Base-by-base conservation (phyloP, 2,113 vertebrate species). In the Crotophaga sulcirostris region DNA sequence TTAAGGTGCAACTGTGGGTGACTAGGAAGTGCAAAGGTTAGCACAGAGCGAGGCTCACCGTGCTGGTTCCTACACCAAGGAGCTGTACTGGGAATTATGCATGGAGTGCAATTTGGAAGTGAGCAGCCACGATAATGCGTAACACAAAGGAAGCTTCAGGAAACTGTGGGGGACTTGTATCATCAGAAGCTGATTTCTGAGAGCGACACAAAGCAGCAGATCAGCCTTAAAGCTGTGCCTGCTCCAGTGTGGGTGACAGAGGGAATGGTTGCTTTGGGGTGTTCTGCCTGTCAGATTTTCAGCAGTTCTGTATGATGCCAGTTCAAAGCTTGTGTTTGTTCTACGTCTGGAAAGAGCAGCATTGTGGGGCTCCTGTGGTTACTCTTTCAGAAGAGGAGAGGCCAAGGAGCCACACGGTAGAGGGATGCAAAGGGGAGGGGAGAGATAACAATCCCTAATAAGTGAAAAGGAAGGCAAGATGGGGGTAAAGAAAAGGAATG, bases 231-330 rank as follows among this genome's bases (percentile, higher is more conserved):
- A 12, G 4, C 33, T 68, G 18, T 56, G 58, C 77, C 76, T n/a
- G 6, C 17, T 67, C 19, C 49, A 16, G 24, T 64, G 5, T 24
- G 59, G 59, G 55, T 63, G 67, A 67, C 34, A 78, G 67, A 80
- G 42, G 51, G 85, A 76, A n/a, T 38, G 23, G 7, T 60, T 87
- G 47, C 59, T 93, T 67, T 42, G 58, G 75, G 8, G 18, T 83
- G 84, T 95, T 91, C 55, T 74, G 74, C 45, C 54, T 93, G 36
- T 59, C 78, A 42, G 38, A 17, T 91, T 94, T 86, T 80, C 75
- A 80, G 51, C 51, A 91, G 82, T 54, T 92, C 74, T 66, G 6
- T 55, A 7, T 18, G 49, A 64, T 94, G 66, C 44, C 66, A 76
- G 13, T 76, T 84, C 40, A 89, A 58, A 85, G 54, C 42, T 47